Base-by-base conservation (phyloP, 2,888 invertebrate genomes). In the Stenchaetothrips biformis region DNA sequence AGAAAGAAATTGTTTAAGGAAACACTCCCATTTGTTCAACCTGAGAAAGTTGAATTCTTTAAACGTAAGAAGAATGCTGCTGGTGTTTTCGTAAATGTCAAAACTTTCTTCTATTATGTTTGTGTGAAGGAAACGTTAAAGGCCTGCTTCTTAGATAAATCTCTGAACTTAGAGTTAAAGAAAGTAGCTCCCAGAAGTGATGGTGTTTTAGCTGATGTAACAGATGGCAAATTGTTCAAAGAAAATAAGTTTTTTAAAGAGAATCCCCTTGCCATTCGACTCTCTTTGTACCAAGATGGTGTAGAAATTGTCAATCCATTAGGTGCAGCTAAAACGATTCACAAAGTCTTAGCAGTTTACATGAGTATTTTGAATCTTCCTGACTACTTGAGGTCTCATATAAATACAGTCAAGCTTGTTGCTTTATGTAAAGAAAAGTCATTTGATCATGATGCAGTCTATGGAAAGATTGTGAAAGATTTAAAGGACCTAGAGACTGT, bases 361-460 rank as follows among this genome's bases (percentile, higher is more conserved):
- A n/a, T n/a, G n/a, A n/a, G n/a, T 37, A 62, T 82, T 37, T 81
- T 80, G 49, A 82, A 82, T 78, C 2, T 53, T 1, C 2, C 79
- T 81, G 79, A 80, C 18, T 25, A 81, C 27, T 1, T 79, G 3
- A 77, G 82, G 37, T 79, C 82, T 13, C 81, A 82, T 25, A 25
- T 78, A 2, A 81, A 81, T 78, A 53, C 79, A 1, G 81, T 77
- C 7, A 9, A 77, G 18, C 37, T 77, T 2, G 77, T 77, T 4
- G 77, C 77, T 37, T 77, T 77, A 7, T 81, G 80, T 53, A 81
- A 78, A 49, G 83, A 83, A 79, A 83, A 83, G 79, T 13, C 81
- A n/a, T 83, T 83, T 25, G 25, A 82, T 62, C 82, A 83, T 48
- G 77, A 79, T 16, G 81, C 81, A 81, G 80, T 83, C 47, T 83